Conservation (phyloP, 2,888 invertebrate species). For the Pristionchus arcanus region DNA sequence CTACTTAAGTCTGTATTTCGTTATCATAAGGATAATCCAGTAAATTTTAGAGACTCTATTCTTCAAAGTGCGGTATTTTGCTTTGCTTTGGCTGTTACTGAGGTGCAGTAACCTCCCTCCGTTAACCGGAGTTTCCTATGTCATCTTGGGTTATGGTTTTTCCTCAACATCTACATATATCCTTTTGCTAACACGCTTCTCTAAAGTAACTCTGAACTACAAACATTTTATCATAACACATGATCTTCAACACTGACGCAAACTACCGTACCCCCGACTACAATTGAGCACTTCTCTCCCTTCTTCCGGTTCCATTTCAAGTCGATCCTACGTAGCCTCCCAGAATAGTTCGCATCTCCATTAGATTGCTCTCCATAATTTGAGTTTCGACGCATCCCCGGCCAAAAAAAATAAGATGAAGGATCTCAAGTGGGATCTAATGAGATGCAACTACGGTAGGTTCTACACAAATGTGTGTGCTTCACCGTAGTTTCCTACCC, state of each 20-base stretch:
- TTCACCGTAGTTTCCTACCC: neutral
- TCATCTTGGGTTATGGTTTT: too few relatives aligned
- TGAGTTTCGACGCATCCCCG: neutral
- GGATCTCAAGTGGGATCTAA: neutral
- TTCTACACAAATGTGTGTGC: neutral
- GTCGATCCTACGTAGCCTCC: neutral
- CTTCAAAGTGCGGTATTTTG: too few relatives aligned
- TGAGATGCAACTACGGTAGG: slow-evolving; percentile 11
- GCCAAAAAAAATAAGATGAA: neutral
- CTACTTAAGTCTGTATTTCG: too few relatives aligned
- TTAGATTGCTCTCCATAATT: slow-evolving; percentile 19
- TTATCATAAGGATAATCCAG: too few relatives aligned
- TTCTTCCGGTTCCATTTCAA: neutral
- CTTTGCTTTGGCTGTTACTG: too few relatives aligned
- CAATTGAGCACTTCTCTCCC: neutral
- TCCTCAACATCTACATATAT: too few relatives aligned
- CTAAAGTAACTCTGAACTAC: neutral
- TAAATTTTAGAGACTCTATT: too few relatives aligned
- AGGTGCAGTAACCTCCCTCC: too few relatives aligned
- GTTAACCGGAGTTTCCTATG: too few relatives aligned
- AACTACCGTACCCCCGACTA: slow-evolving; percentile 4
- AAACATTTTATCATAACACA: neutral
- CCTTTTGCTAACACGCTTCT: too few relatives aligned
- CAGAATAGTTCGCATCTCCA: neutral
- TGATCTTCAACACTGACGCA: neutral